Percentiles rank a stretch among this genome's conserved stretches.
Evolutionary conservation across 2,888 invertebrate species (phyloP).

Genomic region (Laothoe populi): DNA sequence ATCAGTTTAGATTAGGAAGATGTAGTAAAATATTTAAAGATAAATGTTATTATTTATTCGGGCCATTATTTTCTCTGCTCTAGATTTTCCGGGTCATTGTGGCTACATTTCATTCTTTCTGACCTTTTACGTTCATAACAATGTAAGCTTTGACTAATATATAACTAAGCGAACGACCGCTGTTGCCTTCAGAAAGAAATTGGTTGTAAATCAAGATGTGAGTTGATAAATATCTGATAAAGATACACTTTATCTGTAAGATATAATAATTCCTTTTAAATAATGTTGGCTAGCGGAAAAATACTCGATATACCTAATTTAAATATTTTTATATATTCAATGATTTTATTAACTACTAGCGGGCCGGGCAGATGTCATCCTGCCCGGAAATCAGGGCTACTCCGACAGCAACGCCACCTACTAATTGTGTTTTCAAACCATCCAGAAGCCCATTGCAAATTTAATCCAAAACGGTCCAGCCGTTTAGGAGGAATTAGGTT

Average conservation of each 20-base stretch:
- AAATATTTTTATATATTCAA: too few relatives aligned
- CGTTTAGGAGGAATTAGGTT: too few relatives aligned
- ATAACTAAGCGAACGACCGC: not conserved
- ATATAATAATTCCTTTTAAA: not conserved
- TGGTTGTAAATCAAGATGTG: not conserved
- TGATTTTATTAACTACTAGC: too few relatives aligned
- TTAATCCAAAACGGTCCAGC: too few relatives aligned
- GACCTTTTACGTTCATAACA: slow-evolving; percentile 20
- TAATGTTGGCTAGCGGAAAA: not conserved
- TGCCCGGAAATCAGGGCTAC: too few relatives aligned
- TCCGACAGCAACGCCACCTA: too few relatives aligned
- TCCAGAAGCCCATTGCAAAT: too few relatives aligned
- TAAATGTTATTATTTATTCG: slow-evolving; percentile 46
- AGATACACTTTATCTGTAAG: not conserved
- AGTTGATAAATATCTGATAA: not conserved
- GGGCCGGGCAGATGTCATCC: too few relatives aligned
- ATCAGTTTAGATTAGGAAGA: not conserved
- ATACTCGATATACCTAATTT: too few relatives aligned
- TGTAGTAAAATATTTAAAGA: not conserved
- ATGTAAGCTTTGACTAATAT: not conserved
- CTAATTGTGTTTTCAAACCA: too few relatives aligned
- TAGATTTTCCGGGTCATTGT: slow-evolving; percentile 40
- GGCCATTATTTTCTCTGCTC: slow-evolving; percentile 47
- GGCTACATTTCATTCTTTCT: slow-evolving; percentile 32
- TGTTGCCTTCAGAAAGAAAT: not conserved